Percentiles rank a stretch among this genome's conserved stretches.
These are phyloP conservation scores for Melieria crassipennis DNA, from an alignment of 2,888 invertebrate species.

Conservation along the genomic window DNA sequence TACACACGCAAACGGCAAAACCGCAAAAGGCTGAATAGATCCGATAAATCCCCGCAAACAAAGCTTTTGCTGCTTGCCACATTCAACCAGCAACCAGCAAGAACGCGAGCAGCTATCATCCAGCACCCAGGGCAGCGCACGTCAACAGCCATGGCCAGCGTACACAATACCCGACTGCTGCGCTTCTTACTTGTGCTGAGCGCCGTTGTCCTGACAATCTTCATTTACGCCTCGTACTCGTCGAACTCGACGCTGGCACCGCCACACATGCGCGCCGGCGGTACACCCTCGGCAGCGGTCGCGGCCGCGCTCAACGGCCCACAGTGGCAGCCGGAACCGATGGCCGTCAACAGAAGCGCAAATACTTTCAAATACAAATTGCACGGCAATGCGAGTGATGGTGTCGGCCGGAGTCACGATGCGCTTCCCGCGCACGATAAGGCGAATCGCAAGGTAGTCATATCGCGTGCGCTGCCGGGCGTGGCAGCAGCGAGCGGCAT, in stretches of 20 bases:
- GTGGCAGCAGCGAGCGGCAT: constrained; percentile 26
- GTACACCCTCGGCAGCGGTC: constrained; percentile 12
- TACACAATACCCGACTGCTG: constrained; percentile 66
- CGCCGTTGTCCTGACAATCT: constrained; percentile 66
- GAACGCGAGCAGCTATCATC: too few relatives aligned
- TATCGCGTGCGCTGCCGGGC: constrained; percentile 9
- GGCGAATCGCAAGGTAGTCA: constrained; percentile 32
- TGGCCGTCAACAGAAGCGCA: constrained; percentile 13
- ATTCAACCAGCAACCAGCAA: too few relatives aligned
- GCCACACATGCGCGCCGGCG: constrained; percentile 49
- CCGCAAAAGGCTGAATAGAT: too few relatives aligned
- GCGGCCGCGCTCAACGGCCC: constrained; percentile 1
- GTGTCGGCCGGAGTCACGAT: not conserved
- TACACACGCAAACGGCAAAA: too few relatives aligned
- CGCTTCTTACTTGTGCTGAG: constrained; percentile 66
- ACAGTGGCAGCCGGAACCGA: constrained; percentile 7
- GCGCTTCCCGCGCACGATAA: constrained; percentile 16
- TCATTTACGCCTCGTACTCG: constrained; percentile 67
- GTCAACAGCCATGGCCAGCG: constrained; percentile 47
- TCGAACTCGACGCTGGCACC: constrained; percentile 59
- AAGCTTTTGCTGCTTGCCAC: too few relatives aligned
- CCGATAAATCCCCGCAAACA: too few relatives aligned
- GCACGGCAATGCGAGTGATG: not conserved
- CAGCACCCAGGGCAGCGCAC: too few relatives aligned
- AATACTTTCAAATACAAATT: not conserved